phyloP scores from a whole-genome alignment of 2,797 vertebrate species.

The Melopsittacus undulatus region DNA sequence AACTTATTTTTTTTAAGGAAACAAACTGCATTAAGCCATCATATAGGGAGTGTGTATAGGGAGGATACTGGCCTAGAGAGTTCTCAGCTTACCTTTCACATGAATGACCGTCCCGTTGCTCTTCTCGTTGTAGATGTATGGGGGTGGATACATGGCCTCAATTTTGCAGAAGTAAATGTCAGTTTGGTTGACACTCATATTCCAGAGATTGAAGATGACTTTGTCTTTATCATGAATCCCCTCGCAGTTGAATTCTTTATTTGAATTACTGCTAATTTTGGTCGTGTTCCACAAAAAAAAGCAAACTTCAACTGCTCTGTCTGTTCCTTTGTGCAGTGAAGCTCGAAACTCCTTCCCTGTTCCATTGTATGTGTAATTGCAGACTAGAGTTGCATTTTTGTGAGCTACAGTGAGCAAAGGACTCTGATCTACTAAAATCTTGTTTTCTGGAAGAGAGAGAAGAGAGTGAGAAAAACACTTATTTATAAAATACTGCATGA shows the following conservation, averaged over 20 bases:
- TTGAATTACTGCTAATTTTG: not conserved
- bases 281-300: conserved; percentile 66
- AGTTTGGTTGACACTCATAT: conserved; percentile 74
- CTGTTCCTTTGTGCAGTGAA: conserved; percentile 72
- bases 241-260: conserved; percentile 63
- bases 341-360: conserved; percentile 71
- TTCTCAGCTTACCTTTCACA: conserved; percentile 72
- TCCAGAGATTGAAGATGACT: conserved; percentile 73
- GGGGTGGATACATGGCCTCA: conserved; percentile 76
- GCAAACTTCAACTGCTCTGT: conserved; percentile 72
- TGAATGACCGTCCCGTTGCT: conserved; percentile 78
- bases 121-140: conserved; percentile 73
- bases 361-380: conserved; percentile 73
- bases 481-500: conserved; percentile 35
- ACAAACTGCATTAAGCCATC: not conserved
- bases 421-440: conserved; percentile 75
- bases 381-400: conserved; percentile 66
- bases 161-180: conserved; percentile 83
- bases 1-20: not conserved
- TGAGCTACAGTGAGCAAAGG: conserved; percentile 56
- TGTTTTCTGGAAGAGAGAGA: conserved; percentile 62
- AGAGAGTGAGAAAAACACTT: conserved; percentile 39
- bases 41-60: not conserved
- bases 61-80: not conserved
- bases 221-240: conserved; percentile 58